Conservation (phyloP, 1,140 invertebrate species). For the Solenopsis invicta region DNA sequence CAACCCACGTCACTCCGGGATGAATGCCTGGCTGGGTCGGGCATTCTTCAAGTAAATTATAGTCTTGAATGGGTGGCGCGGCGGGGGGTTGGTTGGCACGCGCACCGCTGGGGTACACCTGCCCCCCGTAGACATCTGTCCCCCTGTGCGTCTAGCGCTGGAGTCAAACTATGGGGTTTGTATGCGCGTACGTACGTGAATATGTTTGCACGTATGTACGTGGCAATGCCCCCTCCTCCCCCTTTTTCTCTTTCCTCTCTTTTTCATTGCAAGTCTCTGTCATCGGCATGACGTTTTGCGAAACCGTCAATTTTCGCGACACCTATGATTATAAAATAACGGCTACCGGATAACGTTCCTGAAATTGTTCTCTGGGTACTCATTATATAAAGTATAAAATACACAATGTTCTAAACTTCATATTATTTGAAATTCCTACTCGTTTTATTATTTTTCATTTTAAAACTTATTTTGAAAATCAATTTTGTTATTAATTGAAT, state of each 20-base stretch:
- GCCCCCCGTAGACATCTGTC: conserved; percentile 86
- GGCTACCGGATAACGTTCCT: conserved; percentile 4
- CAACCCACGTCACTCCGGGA: conserved; percentile 76
- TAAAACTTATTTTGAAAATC: not conserved
- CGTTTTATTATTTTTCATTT: conserved; percentile 10
- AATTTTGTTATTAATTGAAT: not conserved
- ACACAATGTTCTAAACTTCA: not conserved
- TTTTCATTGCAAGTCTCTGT: conserved; percentile 58
- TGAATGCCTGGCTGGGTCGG: conserved; percentile 78
- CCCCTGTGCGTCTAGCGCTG: conserved; percentile 75
- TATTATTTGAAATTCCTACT: not conserved
- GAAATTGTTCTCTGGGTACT: not conserved
- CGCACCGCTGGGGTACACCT: conserved; percentile 84
- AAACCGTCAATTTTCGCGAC: conserved; percentile 51
- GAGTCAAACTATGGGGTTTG: conserved; percentile 82
- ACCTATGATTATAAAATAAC: conserved; percentile 29
- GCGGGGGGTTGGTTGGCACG: conserved; percentile 87
- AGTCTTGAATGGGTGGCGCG: conserved; percentile 86
- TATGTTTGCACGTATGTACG: conserved; percentile 14
- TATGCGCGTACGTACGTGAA: conserved; percentile 44
- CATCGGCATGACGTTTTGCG: conserved; percentile 37
- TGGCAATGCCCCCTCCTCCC: conserved; percentile 14
- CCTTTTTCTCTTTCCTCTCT: not conserved
- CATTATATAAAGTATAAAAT: not conserved
- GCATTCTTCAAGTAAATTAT: conserved; percentile 88